Percentiles rank a stretch among this genome's conserved stretches.
phyloP scores from a whole-genome alignment of 2,888 invertebrate species.

The Andrena marginata region DNA sequence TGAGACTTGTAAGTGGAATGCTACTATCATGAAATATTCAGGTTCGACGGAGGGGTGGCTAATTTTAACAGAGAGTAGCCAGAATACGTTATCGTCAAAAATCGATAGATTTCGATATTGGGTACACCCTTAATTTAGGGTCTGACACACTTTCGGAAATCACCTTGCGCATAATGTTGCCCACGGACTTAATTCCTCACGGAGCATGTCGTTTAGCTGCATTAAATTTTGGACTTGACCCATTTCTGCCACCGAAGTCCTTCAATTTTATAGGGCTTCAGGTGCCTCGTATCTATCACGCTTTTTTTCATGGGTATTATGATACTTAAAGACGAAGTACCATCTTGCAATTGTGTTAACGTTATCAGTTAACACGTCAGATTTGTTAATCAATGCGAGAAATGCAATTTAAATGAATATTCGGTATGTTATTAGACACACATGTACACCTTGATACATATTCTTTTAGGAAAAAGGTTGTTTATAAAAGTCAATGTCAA shows the following conservation, averaged over 20 bases:
- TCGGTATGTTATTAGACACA: too few relatives aligned
- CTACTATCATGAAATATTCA: background rate
- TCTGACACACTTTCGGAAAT: slow-evolving; percentile 47
- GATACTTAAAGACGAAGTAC: background rate
- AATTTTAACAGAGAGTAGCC: background rate
- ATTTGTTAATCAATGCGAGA: too few relatives aligned
- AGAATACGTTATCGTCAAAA: background rate
- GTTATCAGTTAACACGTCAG: background rate
- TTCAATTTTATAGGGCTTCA: slow-evolving; percentile 44
- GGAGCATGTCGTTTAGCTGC: slow-evolving; percentile 48
- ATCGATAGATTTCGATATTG: slow-evolving; percentile 24
- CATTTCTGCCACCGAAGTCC: slow-evolving; percentile 43
- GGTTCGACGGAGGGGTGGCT: background rate
- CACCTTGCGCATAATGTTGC: slow-evolving; percentile 50
- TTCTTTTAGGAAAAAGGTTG: too few relatives aligned
- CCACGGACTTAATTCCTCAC: slow-evolving; percentile 54
- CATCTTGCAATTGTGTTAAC: background rate
- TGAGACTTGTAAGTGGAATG: background rate
- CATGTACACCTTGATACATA: too few relatives aligned
- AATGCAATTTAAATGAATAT: too few relatives aligned
- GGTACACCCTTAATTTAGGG: slow-evolving; percentile 39
- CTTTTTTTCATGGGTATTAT: slow-evolving; percentile 15
- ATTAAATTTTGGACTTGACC: slow-evolving; percentile 59
- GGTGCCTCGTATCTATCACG: slow-evolving; percentile 18
- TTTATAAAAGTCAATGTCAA: too few relatives aligned